Base-by-base conservation (phyloP, 2,113 vertebrate species). In the Myrmecobius fasciatus region DNA sequence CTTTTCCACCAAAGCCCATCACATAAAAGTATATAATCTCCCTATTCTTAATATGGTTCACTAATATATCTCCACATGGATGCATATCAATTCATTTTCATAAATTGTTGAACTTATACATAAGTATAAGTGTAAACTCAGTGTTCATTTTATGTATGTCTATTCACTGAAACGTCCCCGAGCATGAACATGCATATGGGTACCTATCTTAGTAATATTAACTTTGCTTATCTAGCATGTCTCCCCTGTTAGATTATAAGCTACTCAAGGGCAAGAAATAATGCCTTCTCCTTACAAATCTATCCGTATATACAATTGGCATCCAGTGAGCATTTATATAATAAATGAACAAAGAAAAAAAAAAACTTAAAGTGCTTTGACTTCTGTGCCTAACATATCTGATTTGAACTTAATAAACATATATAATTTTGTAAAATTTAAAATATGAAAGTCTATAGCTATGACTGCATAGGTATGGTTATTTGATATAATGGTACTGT, bases 291-390 rank as follows among this genome's bases (percentile, higher is more conserved):
- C 52, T 28, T n/a, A 83, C 36, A 53, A 53, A 51, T 88, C n/a
- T 89, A 36, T 25, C 28, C 11, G 52, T 14, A 46, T 43, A 93
- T 54, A 94, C 25, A 94, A 91, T 83, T 90, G 92, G 26, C 28
- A 43, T 91, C 54, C 51, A 43, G 9, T 83, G 36, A n/a, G 53
- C 52, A n/a, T 36, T 52, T 91, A 92, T 94, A 93, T 51, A 0
- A 8, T 54, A 10, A 53, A n/a, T 90, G 48, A 94, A 89, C 12
- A 94, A 89, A 89, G 54, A 91, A 89, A n/a, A 5, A n/a, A 53
- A 92, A 53, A 20, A 93, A 92, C 90, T 95, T 93, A 47, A 90
- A 36, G 83, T 83, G 93, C 97, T 98, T 98, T 90, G 90, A 90
- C 67, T 83, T 90, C 89, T 97, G 89, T 94, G 36, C 3, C 47